Evolutionary conservation across 2,888 invertebrate genomes (phyloP), one percentile per base, ranked within the genome.

Genomic region (Drosophila fulvimacula): DNA sequence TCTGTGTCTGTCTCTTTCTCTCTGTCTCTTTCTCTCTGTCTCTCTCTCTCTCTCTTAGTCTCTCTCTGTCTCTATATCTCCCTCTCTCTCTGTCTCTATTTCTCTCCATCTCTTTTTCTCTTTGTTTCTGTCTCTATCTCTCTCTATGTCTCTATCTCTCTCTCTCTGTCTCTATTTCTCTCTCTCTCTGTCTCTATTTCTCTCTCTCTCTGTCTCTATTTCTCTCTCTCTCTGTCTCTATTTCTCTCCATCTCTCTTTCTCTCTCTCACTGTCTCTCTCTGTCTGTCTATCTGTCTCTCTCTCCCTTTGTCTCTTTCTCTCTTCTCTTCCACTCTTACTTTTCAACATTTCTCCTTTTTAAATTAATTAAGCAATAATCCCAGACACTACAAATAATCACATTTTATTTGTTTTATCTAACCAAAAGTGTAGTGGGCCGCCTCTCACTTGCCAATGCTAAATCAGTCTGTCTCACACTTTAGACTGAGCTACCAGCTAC

Each of bases 361-460:
- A n/a, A 51, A 30, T 55, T 36, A 68, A 79, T 65, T 51, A 49
- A 53, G 36, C 21, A 38, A 65, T 63, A 60, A 69, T 34, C 15
- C 36, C 46, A 36, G 3, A 7, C 27, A 46, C 39, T 49, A 46
- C 36, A 71, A 61, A 70, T 49, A 62, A 63, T 61, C 36, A 59
- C 51, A 61, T 21, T 41, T 56, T 69, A 51, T 62, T 73, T 59
- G 39, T 46, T 32, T 44, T 32, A 51, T 66, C 38, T 46, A 46
- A 21, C 3, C 48, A 17, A 48, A 34, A 19, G 9, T 2, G 46
- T 32, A 58, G 11, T 58, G 30, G n/a, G 27, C 32, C 32, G 21
- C 77, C 78, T 34, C 73, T 84, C 81, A 78, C 82, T 80, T 80
- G 82, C 51, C 63, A 69, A 55, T 52, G 60, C 53, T 53, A 13